These are phyloP conservation scores for Pilophorus perplexus DNA, from an alignment of 2,888 invertebrate species.

Conservation along the genomic window DNA sequence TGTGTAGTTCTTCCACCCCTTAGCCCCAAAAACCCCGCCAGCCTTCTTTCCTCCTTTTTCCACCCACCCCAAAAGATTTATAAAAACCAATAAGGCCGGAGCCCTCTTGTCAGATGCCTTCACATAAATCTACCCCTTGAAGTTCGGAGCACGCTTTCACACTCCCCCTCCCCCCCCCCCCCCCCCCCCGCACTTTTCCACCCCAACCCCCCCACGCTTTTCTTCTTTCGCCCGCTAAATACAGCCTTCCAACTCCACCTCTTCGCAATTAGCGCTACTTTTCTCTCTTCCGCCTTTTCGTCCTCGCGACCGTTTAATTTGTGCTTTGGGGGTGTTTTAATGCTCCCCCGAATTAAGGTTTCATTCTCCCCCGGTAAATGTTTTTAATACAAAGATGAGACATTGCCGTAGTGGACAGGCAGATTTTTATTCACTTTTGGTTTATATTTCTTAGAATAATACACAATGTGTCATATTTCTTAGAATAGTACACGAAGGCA, in stretches of 20 bases:
- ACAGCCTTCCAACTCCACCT: conserved; percentile 10
- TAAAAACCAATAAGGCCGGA: conserved; percentile 37
- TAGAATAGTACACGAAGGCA: no score
- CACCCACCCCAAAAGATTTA: conserved; percentile 23
- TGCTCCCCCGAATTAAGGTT: conserved; percentile 8
- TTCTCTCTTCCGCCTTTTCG: not conserved
- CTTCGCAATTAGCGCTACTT: conserved; percentile 29
- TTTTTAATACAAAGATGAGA: not conserved
- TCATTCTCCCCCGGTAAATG: not conserved
- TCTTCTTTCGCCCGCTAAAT: no score
- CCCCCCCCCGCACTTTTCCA: no score
- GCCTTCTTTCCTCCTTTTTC: not conserved
- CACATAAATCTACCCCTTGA: conserved; percentile 25
- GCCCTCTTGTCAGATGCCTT: conserved; percentile 36
- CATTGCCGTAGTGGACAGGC: no score
- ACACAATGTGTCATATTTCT: no score
- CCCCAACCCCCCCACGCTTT: no score
- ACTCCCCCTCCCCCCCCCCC: no score
- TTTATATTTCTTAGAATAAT: no score
- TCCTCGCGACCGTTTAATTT: conserved; percentile 16
- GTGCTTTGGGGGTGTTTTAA: conserved; percentile 21
- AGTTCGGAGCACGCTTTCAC: conserved; percentile 7
- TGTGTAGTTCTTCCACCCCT: conserved; percentile 4
- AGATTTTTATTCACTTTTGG: no score
- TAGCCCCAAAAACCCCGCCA: not conserved